These are phyloP conservation scores for Tyria jacobaeae DNA, from an alignment of 2,888 invertebrate genomes.

Conservation along the genomic window DNA sequence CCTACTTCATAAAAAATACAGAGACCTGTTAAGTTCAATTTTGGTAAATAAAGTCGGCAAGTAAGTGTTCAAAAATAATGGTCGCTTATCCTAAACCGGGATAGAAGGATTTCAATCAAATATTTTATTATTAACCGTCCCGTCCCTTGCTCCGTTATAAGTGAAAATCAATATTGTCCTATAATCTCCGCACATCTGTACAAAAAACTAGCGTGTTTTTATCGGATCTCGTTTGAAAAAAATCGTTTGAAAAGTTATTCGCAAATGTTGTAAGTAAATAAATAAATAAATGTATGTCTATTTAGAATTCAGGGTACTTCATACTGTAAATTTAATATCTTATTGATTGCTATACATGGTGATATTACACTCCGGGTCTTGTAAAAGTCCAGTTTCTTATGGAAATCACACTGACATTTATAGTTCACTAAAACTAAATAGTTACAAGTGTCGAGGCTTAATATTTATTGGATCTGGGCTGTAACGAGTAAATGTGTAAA, in stretches of 20 bases:
- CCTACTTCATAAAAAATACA: no score
- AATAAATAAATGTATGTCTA: no score
- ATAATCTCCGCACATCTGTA: not conserved
- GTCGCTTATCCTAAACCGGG: no score
- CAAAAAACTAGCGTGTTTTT: not conserved
- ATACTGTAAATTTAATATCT: not conserved
- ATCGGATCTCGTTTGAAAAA: not conserved
- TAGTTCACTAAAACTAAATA: no score
- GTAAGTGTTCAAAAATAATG: no score
- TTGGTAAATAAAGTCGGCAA: no score
- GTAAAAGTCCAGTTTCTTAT: not conserved
- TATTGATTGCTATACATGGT: not conserved
- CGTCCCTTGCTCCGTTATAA: conserved; percentile 5
- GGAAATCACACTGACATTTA: not conserved
- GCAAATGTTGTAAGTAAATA: no score
- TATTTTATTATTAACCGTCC: not conserved
- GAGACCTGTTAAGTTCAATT: no score
- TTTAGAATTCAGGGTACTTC: not conserved
- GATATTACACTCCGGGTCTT: not conserved
- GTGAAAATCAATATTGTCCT: conserved; percentile 17
- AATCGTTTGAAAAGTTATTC: not conserved
- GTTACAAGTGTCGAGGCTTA: not conserved
- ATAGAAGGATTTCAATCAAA: no score
- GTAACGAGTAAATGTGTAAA: not conserved
- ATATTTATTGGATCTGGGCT: not conserved